Evolutionary conservation across 2,888 invertebrate species (phyloP).

Genomic region (Platycheirus albimanus): DNA sequence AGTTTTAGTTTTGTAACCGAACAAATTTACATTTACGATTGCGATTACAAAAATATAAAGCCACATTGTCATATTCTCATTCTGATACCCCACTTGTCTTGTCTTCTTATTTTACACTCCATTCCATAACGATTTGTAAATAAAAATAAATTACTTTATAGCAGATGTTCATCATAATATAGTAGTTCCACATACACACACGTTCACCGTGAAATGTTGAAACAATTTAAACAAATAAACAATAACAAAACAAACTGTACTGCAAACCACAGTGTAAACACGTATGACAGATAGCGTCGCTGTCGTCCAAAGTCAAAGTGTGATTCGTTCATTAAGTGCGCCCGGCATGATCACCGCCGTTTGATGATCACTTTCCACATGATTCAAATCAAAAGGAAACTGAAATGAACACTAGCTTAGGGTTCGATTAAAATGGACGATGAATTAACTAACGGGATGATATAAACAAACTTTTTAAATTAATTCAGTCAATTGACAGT

Average conservation of each 20-base stretch:
- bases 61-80: background rate
- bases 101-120: background rate
- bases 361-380: constrained; percentile 7
- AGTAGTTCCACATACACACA: background rate
- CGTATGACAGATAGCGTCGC: background rate
- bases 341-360: background rate
- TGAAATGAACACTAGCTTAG: background rate
- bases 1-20: background rate
- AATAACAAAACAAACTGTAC: background rate
- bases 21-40: background rate
- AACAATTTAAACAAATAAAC: constrained; percentile 4
- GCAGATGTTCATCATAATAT: background rate
- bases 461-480: background rate
- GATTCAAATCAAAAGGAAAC: background rate
- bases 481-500: background rate
- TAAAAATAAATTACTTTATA: background rate
- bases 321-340: background rate
- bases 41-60: background rate
- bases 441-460: background rate
- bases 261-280: background rate
- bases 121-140: background rate
- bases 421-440: background rate
- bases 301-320: no score
- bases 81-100: background rate
- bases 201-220: background rate